Conservation (phyloP, 1,140 invertebrate species). For the Drosophila orena region DNA sequence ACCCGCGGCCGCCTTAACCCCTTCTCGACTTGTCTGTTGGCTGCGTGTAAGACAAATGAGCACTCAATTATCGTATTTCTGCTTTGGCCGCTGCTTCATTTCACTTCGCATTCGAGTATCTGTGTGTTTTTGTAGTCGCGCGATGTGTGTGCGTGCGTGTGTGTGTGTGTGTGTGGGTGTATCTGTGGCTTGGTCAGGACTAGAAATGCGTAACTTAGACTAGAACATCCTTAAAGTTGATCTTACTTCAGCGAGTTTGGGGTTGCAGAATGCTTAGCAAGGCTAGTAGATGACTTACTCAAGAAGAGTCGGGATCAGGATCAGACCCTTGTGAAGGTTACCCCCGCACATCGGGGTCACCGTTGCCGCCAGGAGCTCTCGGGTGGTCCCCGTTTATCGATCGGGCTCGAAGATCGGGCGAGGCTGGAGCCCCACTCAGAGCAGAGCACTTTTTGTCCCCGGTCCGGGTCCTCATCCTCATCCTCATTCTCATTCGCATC, state of each 20-base stretch:
- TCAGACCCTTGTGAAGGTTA: too few relatives aligned
- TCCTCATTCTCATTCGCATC: too few relatives aligned
- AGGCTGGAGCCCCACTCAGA: not conserved
- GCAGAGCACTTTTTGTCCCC: conserved; percentile 8
- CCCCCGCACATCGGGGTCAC: not conserved
- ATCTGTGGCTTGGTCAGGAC: conserved; percentile 3
- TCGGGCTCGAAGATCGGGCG: not conserved
- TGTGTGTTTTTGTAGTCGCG: not conserved
- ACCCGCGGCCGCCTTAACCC: not conserved
- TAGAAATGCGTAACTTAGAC: not conserved
- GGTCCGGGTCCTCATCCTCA: not conserved
- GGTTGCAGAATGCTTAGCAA: too few relatives aligned
- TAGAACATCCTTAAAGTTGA: not conserved
- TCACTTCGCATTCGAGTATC: conserved; percentile 47
- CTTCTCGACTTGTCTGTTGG: conserved; percentile 35
- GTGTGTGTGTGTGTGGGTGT: conserved; percentile 1
- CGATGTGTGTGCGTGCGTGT: not conserved
- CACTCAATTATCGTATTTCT: conserved; percentile 83
- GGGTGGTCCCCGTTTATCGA: conserved; percentile 33
- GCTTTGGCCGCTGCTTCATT: conserved; percentile 75
- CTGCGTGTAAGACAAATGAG: conserved; percentile 78
- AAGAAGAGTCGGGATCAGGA: not conserved
- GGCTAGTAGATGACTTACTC: not conserved
- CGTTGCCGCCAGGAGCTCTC: conserved; percentile 12
- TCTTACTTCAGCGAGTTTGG: not conserved